phyloP scores from a whole-genome alignment of 1,140 invertebrate genomes.

The Drosophila jambulina region DNA sequence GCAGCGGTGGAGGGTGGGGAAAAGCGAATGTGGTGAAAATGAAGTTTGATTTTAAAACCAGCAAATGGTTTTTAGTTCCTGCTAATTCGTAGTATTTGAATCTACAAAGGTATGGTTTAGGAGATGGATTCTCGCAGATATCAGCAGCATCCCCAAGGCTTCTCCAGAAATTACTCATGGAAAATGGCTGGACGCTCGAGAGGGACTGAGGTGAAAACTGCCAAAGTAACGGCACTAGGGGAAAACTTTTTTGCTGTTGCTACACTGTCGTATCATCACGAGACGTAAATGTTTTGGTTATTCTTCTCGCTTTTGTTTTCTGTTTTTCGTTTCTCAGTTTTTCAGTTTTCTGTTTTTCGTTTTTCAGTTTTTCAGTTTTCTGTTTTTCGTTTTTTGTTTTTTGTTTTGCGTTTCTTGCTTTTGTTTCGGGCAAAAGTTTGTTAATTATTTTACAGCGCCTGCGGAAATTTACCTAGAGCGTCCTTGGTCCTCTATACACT shows the following conservation, averaged over 20 bases:
- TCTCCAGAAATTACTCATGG: neutral
- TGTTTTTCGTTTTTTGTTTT: neutral
- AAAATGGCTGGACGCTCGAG: neutral
- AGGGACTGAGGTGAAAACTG: neutral
- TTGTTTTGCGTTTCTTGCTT: neutral
- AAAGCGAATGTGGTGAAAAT: neutral
- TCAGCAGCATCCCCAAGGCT: neutral
- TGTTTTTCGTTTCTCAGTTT: neutral
- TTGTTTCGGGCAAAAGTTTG: slow-evolving; percentile 34
- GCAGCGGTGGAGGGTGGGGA: neutral
- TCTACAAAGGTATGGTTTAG: too few relatives aligned
- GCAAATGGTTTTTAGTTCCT: neutral
- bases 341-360: neutral
- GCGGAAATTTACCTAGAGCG: slow-evolving; percentile 43
- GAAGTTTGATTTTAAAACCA: neutral
- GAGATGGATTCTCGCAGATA: neutral
- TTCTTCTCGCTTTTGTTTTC: slow-evolving; percentile 16
- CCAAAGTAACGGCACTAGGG: neutral
- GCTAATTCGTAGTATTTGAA: neutral
- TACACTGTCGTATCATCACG: slow-evolving; percentile 1
- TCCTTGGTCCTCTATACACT: slow-evolving; percentile 36
- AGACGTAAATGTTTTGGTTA: slow-evolving; percentile 23
- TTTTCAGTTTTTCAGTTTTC: neutral
- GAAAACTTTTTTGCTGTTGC: slow-evolving; percentile 12
- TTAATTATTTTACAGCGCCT: slow-evolving; percentile 62